Evolutionary conservation across 2,888 invertebrate species (phyloP), one percentile per base, ranked within the genome.

Genomic region (Parnassius glacialis): DNA sequence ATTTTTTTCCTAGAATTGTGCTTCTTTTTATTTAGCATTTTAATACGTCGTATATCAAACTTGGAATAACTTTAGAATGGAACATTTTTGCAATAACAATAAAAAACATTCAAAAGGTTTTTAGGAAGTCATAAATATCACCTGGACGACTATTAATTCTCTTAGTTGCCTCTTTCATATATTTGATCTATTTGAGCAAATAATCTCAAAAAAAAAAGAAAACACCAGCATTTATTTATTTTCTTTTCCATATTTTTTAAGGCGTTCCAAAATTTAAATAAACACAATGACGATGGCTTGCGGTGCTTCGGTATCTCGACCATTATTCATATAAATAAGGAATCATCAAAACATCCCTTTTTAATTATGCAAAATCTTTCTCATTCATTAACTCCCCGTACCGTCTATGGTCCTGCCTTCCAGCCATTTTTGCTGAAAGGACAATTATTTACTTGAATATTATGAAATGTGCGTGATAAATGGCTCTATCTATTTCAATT

Each of bases 331-430:
- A 79, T 80, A 82, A 87, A 85, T 83, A 84, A 81, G 85, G 83
- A 87, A 87, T 88, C 84, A 81, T 83, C 79, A 80, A 74, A 76
- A 75, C 79, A 81, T 81, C 84, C 85, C 84, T 88, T 89, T 88
- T 90, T 62, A 90, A 89, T 90, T 89, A 88, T 88, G 85, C 82
- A 85, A 88, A 89, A 90, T 90, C 85, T 84, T 83, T 82, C 79
- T 79, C 83, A 84, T 85, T 85, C 79, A 83, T 86, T 84, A 79
- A 70, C 68, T 62, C 72, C 69, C 67, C 67, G 67, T 66, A n/a
- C 60, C 61, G 47, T 61, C 66, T 63, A 59, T 63, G 60, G 52
- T 50, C 20, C 57, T 43, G 59, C 61, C 57, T 67, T 69, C 70
- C 70, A 68, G 51, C 67, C 68, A 74, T 78, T 79, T 75, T 78